Base-by-base conservation (phyloP, 2,113 vertebrate species). In the Hypanus sabinus region DNA sequence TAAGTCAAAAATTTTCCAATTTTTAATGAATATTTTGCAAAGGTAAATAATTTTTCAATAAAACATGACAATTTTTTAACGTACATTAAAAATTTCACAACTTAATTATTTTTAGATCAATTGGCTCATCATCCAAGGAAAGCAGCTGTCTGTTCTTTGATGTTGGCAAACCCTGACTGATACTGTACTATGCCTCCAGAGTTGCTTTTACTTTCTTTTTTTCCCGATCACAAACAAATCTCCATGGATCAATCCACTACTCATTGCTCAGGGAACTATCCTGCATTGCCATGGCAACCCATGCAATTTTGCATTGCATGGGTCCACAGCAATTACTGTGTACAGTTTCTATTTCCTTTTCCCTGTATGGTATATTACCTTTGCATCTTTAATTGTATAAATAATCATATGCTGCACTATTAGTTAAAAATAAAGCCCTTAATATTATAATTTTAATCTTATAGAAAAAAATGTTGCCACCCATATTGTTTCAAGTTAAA, bases 81-180 rank as follows among this genome's bases (percentile, higher is more conserved):
- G 10, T 30, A 75, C 71, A 38, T 93, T 92, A 68, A 71, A 38
- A 93, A 55, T 73, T 30, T 6, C 88, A 92, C n/a, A 93, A 68
- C 24, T 93, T 55, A 73, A 73, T 46, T 93, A 73, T 93, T 73
- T 73, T 55, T 55, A 73, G 38, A 93, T 93, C 68, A 93, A 93
- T 11, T 73, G 5, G 70, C 70, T 93, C 70, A 75, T 65, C 85
- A 93, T 24, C 68, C 70, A 93, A 93, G 36, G 70, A 93, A 93
- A 93, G 65, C 91, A 93, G 91, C 91, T 93, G 90, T 73, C 71
- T 20, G 11, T 73, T 93, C 91, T 93, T 73, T 93, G 91, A 93
- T 93, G 70, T 65, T 90, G 85, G 85, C 85, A 90, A 18, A 65
- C 85, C 57, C 33, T 90, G 30, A 90, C 22, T 90, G 85, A 62